Evolutionary conservation across 2,888 invertebrate species (phyloP).

Genomic region (Philhelius pedissequus): DNA sequence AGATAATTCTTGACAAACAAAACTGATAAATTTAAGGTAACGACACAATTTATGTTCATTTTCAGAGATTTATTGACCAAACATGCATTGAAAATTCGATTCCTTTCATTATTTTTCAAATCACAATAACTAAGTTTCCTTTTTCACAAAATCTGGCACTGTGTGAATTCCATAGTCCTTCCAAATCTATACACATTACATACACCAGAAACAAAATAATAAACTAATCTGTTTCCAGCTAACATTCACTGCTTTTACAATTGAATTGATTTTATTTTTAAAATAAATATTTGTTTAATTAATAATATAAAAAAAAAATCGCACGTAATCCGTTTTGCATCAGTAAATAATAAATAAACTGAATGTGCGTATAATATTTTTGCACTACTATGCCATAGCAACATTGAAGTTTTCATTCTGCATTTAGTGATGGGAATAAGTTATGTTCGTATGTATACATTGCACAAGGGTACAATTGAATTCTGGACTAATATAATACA

Average conservation of each 20-base stretch:
- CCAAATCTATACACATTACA: background rate
- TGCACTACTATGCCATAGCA: background rate
- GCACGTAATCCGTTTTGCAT: conserved; percentile 24
- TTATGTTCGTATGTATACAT: background rate
- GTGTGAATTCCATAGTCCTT: background rate
- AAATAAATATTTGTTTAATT: conserved; percentile 33
- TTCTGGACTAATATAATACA: background rate
- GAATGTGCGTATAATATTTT: background rate
- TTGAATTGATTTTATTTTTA: conserved; percentile 34
- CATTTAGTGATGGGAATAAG: background rate
- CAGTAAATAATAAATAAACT: conserved; percentile 27
- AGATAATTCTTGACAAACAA: no score
- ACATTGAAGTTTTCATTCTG: background rate
- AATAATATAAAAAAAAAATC: background rate
- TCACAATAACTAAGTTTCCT: no score
- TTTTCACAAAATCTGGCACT: background rate
- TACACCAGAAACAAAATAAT: background rate
- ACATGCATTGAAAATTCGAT: no score
- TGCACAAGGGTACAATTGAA: background rate
- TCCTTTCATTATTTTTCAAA: no score
- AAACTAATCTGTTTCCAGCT: conserved; percentile 35
- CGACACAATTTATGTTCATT: no score
- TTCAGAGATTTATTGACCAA: no score
- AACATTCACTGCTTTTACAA: conserved; percentile 23
- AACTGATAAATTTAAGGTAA: no score